Conservation (phyloP, 2,888 invertebrate genomes). For the Stenodema calcarata region DNA sequence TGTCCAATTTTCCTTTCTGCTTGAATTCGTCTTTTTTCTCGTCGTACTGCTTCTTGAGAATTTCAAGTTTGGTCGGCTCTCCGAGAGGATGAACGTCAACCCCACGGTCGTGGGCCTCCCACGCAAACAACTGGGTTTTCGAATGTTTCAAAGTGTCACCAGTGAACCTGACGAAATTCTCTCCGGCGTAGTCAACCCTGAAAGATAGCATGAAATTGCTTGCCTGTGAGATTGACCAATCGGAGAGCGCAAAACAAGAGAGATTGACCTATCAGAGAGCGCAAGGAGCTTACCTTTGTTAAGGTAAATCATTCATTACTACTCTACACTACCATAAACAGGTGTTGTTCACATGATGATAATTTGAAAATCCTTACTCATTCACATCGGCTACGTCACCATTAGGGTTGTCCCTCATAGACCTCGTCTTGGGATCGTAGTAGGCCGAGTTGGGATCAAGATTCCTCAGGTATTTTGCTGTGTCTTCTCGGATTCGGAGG, state of each 20-base stretch:
- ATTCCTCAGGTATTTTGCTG: conserved; percentile 97
- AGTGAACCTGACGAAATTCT: conserved; percentile 93
- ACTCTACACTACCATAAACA: too few species aligned
- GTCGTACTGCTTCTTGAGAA: conserved; percentile 87
- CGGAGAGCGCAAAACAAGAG: neutral
- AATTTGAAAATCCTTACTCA: too few species aligned
- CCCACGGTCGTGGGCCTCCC: conserved; percentile 93
- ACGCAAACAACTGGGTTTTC: conserved; percentile 92
- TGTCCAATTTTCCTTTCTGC: conserved; percentile 76
- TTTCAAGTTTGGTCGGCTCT: conserved; percentile 95
- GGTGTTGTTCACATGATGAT: too few species aligned
- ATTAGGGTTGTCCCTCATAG: conserved; percentile 97
- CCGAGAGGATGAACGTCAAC: conserved; percentile 95
- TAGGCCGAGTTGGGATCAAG: conserved; percentile 97
- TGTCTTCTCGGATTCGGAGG: conserved; percentile 96
- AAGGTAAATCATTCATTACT: too few species aligned
- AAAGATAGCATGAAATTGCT: conserved; percentile 54
- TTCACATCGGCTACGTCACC: conserved; percentile 60
- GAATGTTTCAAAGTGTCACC: conserved; percentile 94
- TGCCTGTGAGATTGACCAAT: conserved; percentile 3
- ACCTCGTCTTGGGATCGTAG: conserved; percentile 98
- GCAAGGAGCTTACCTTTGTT: too few species aligned
- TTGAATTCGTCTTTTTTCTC: conserved; percentile 90
- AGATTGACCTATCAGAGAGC: too few species aligned
- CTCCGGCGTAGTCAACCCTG: conserved; percentile 84